Evolutionary conservation across 2,797 vertebrate species (phyloP), one percentile per base, ranked within the genome.

Genomic region (Apodemus agrarius): DNA sequence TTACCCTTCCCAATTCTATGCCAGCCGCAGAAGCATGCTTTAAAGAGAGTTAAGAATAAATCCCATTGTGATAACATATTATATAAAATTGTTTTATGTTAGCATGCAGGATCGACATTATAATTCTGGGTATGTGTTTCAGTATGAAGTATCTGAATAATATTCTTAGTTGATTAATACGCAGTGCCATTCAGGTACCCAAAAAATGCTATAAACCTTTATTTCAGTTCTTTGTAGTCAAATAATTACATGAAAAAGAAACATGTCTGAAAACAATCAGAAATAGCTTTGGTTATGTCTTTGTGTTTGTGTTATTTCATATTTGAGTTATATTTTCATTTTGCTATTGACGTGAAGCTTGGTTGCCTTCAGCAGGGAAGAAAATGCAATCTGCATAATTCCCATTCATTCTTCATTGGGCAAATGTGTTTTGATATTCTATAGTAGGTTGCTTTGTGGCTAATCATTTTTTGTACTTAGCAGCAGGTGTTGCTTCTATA

Each of bases 311-410:
- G 91, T 91, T 97, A 93, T 97, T 96, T 96, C 83, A 69, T 97
- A 98, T 98, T 97, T 97, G 97, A 97, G 91, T 59, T 98, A 97
- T 96, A 98, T 95, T 98, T 96, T 96, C 97, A 91, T 95, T 98
- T 98, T 97, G 94, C 97, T 98, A 37, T 97, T 97, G 97, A 94
- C 46, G 89, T 97, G 97, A 98, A 98, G 97, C 97, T 98, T 98
- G 96, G 97, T 96, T 98, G 97, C 97, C 95, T 98, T 98, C 97
- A 98, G 97, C 88, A n/a, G 97, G 97, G 96, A 98, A 98, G 96
- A 92, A 97, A 98, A 98, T 96, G 96, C 89, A 98, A 98, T 97
- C 97, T 98, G 97, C 98, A 98, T 98, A 98, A 98, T 98, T 98
- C 95, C 98, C 97, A 96, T 98, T 98, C 97, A 85, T 98, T 98